Base-by-base conservation (phyloP, 2,797 vertebrate species). In the Perodicticus potto region DNA sequence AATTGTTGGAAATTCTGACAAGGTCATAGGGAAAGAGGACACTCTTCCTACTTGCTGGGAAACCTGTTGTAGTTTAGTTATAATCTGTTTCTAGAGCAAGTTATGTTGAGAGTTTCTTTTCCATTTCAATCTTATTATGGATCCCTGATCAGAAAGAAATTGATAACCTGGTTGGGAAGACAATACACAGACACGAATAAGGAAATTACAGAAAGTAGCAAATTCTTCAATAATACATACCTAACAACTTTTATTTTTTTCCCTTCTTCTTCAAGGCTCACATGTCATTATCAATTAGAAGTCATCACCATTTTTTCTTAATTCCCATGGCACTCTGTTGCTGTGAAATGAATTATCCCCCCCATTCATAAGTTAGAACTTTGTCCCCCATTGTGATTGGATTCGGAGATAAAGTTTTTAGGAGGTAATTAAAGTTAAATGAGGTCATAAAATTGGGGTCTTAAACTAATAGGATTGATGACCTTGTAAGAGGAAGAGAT, bases 81-180 rank as follows among this genome's bases (percentile, higher is more conserved):
- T 70, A 80, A 53, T 55, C 10, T 29, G 12, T 67, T 7, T 77
- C 13, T n/a, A 65, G 65, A 82, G 37, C 37, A 78, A 73, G 19
- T 67, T 23, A 74, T 86, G 16, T n/a, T 86, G 94, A 90, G 16
- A 89, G 76, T 63, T 94, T 86, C 43, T 81, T 94, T 93, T 90
- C 45, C 67, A 45, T 74, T 67, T 63, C 2, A 20, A 70, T 70
- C 27, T 84, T 96, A 45, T 49, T 74, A 5, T 94, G 17, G 29
- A 6, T 55, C 6, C 32, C 45, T 59, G 53, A 82, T 25, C n/a
- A 82, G 61, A 91, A 91, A 16, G n/a, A 57, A 49, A 77, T 57
- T 93, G 49, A 17, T 49, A 88, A 85, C 40, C 9, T 81, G 37
- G 43, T 27, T 91, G 72, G 43, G 55, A 89, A 96, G 73, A 76